Percentiles rank a stretch among this genome's conserved stretches.
Conservation (phyloP, 2,113 vertebrate species). For the Bufo gargarizans region DNA sequence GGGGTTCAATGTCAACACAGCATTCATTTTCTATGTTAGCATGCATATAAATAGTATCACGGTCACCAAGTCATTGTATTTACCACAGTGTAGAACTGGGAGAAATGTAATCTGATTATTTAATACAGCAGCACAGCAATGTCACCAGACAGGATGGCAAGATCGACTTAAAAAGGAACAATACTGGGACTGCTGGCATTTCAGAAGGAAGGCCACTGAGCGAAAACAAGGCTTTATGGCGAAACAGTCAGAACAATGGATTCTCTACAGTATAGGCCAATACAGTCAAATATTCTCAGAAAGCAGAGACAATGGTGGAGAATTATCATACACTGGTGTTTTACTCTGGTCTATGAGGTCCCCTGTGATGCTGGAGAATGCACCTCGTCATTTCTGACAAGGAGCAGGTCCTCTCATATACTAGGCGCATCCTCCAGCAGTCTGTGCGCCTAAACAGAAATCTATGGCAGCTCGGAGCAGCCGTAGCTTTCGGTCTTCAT, state of each 20-base stretch:
- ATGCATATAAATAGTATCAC: not conserved
- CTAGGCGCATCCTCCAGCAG: no score
- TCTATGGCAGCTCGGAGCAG: no score
- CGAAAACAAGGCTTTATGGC: slow-evolving; percentile 32
- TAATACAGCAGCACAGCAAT: not conserved
- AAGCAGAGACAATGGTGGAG: not conserved
- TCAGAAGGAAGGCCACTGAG: slow-evolving; percentile 21
- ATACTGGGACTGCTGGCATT: slow-evolving; percentile 41
- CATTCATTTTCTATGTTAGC: not conserved
- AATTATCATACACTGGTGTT: no score
- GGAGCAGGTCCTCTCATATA: no score
- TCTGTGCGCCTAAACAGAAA: no score
- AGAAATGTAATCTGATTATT: slow-evolving; percentile 10
- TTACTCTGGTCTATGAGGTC: no score
- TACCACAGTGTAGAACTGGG: not conserved
- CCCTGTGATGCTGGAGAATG: no score
- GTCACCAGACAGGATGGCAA: slow-evolving; percentile 42
- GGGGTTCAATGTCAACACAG: not conserved
- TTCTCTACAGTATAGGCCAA: not conserved
- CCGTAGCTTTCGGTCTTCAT: no score
- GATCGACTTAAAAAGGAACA: slow-evolving; percentile 29
- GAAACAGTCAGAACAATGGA: not conserved
- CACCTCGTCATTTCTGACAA: no score
- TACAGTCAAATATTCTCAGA: not conserved
- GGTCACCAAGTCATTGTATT: not conserved